Evolutionary conservation across 1,140 invertebrate species (phyloP), one percentile per base, ranked within the genome.

Genomic region (Meloidogyne floridensis): DNA sequence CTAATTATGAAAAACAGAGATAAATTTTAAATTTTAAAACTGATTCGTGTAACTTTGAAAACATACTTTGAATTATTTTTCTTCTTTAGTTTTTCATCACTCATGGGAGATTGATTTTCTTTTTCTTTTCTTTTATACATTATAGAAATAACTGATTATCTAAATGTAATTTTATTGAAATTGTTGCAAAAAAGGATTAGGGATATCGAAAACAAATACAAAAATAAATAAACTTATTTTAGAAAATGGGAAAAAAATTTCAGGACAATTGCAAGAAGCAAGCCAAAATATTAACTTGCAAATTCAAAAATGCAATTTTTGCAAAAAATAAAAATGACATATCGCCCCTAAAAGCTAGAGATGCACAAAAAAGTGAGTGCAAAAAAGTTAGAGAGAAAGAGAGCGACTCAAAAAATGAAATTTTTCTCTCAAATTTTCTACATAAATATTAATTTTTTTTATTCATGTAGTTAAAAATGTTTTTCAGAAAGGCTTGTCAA

Each of bases 11-110:
- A 59, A 15, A 65, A 65, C 5, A 65, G n/a, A 4, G 11, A 15
- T 15, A 73, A 15, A 47, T 10, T n/a, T n/a, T 18, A 32, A 32
- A 32, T 32, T 20, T 77, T 15, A 77, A 18, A 77, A 65, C 6
- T 0, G 75, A 4, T n/a, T 1, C 3, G 6, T 65, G 3, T n/a
- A 15, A 77, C 47, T 71, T 8, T 47, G 8, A 15, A 2, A 18
- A 51, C 56, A 4, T 72, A 42, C 77, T 72, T 79, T 18, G 77
- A 79, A 43, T 79, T 79, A 72, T 79, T 79, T 56, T 72, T 79
- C 65, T 79, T 79, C 43, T 79, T 79, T 74, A 65, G 59, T 65
- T n/a, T 65, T 65, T 65, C 59, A 65, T 65, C 59, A 65, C 59
- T 65, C 7, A 65, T 15, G 15, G 59, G 59, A 65, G 59, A 65